These are phyloP conservation scores for Brachyrhaphis roseni DNA, from an alignment of 2,797 vertebrate species.

Conservation along the genomic window DNA sequence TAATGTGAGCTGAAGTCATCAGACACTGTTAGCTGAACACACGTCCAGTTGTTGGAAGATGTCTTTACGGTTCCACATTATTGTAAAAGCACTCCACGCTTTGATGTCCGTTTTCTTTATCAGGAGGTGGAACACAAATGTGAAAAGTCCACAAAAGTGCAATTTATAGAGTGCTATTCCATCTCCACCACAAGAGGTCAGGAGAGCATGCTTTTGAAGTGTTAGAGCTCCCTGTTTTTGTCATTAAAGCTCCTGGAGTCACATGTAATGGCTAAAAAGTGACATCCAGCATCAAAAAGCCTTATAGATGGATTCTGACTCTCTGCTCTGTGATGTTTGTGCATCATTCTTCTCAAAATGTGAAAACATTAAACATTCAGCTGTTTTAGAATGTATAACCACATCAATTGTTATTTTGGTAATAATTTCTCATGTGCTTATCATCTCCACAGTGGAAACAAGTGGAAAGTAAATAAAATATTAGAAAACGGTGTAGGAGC, in stretches of 20 bases:
- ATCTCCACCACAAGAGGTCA: slow-evolving; percentile 61
- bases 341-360: neutral
- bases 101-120: neutral
- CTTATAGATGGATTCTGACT: neutral
- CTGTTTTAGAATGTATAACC: neutral
- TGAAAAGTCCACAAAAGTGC: neutral
- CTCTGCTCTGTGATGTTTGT: neutral
- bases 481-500: neutral
- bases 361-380: neutral
- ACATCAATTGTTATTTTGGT: neutral
- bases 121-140: neutral
- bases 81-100: neutral
- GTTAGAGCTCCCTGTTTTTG: neutral
- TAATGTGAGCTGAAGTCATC: neutral
- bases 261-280: neutral
- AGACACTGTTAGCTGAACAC: neutral
- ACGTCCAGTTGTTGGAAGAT: neutral
- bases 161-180: slow-evolving; percentile 7
- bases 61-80: neutral
- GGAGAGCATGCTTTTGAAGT: slow-evolving; percentile 34
- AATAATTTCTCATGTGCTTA: neutral
- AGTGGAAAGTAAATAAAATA: neutral
- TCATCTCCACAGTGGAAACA: neutral
- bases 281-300: neutral
- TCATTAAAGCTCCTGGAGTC: neutral